Percentiles rank a stretch among this genome's conserved stretches.
Conservation (phyloP, 1,140 invertebrate species). For the Papilio machaon region DNA sequence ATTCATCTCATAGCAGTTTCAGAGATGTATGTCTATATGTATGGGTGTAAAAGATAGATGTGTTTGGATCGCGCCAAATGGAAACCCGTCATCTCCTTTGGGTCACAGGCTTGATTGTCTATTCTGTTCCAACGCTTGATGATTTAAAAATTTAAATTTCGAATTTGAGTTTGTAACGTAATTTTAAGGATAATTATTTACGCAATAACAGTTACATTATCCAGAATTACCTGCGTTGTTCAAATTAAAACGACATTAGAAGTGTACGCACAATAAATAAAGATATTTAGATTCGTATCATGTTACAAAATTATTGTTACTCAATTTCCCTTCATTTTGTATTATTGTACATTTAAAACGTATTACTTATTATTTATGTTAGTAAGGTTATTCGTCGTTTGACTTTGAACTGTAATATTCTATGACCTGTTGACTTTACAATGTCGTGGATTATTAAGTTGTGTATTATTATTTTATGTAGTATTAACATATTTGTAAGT, state of each 20-base stretch:
- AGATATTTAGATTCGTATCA: background rate
- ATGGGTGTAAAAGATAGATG: no score
- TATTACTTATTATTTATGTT: background rate
- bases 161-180: no score
- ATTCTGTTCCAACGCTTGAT: no score
- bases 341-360: background rate
- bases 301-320: conserved; percentile 2
- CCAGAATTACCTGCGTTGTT: background rate
- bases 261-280: background rate
- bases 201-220: background rate
- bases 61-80: no score
- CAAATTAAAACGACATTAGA: conserved; percentile 11
- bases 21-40: no score
- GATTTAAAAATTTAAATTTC: no score
- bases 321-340: background rate
- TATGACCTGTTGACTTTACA: background rate
- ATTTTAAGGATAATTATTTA: background rate
- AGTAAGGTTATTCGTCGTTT: background rate
- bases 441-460: conserved; percentile 17
- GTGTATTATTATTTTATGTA: background rate
- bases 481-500: conserved; percentile 25
- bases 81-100: no score
- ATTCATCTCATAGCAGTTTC: background rate
- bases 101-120: no score
- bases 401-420: background rate